Base-by-base conservation (phyloP, 2,888 invertebrate species). In the Leucoptera coffeella region DNA sequence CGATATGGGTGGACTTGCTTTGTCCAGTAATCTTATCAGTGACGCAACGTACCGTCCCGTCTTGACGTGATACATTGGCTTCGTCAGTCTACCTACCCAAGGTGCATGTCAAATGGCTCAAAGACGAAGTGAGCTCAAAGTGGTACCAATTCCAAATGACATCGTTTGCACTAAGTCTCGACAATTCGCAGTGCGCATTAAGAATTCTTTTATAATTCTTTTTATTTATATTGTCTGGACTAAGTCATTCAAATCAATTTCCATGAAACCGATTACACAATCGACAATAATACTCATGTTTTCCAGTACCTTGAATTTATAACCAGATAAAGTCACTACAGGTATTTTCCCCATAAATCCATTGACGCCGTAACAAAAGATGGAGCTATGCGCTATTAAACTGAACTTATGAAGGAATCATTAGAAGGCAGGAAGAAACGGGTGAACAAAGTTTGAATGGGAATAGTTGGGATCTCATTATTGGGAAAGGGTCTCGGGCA, bases 1-100 rank as follows among this genome's bases (percentile, higher is more conserved):
- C 62, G 64, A 65, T 65, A 61, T 59, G 62, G 62, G 60, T 61
- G 62, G 61, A 65, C 62, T 65, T 61, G 64, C 67, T 67, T 67
- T 67, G 67, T 67, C 65, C 67, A 48, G 56, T 60, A 67, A 69
- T 67, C 62, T 65, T 65, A 69, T 69, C 67, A 57, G 55, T 38
- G 42, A 43, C 50, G 47, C 56, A 49, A 54, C 52, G 53, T 51
- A 47, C 49, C 45, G 45, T 45, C 38, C 36, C 46, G 51, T 47
- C 57, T 56, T 56, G 62, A 55, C 67, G 58, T 65, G 67, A 69
- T 61, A 59, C 61, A 69, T 61, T 48, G 53, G 48, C 38, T 39
- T 11, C 14, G 15, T 14, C 10, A 10, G 24, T 4, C 22, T 11
- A 3, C 2, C 8, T 11, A 22, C 22, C n/a, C n/a, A 22, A 9